Evolutionary conservation across 2,113 vertebrate species (phyloP), one percentile per base, ranked within the genome.

Genomic region (Trogon surrucura): DNA sequence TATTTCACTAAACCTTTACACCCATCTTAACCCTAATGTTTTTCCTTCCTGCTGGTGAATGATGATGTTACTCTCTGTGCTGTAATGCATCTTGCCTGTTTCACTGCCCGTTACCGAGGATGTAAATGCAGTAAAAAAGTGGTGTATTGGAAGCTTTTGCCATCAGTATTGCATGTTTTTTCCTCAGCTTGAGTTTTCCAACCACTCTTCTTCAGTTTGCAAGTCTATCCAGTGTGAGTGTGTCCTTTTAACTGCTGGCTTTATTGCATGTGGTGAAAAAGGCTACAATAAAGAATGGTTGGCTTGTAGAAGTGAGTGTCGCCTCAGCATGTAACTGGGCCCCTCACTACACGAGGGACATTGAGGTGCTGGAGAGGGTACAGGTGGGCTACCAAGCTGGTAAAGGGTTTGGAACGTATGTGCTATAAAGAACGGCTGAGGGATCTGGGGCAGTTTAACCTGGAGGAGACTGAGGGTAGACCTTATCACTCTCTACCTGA

Each of bases 301-400:
- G 70, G 18, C 18, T 62, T 72, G 11, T 16, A 36, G 38, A 26
- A 47, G 10, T 7, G 58, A 38, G 64, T 20, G 17, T 19, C 41
- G 44, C 0, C 0, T 25, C 26, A n/a, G 19, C 5, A 15, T 38
- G 54, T 50, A 17, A 38, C 66, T 54, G 53, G 41, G 41, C 41
- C 41, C 41, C 41, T 41, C 41, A 41, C 41, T 41, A 41, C 41
- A 41, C 9, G 41, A 41, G 41, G 41, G 10, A 41, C 41, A 41
- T 41, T 41, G 41, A 41, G 41, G 41, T 41, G 41, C 41, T 41
- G 41, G 41, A 41, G 41, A 41, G 41, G 41, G 41, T 41, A 41
- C 41, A 41, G 41, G 41, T 41, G 41, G 41, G 41, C 41, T 41
- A 41, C 41, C 41, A 41, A 41, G 13, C 41, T 41, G 41, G 41